phyloP scores from a whole-genome alignment of 2,888 invertebrate species.

The Trypoxylon attenuatum region DNA sequence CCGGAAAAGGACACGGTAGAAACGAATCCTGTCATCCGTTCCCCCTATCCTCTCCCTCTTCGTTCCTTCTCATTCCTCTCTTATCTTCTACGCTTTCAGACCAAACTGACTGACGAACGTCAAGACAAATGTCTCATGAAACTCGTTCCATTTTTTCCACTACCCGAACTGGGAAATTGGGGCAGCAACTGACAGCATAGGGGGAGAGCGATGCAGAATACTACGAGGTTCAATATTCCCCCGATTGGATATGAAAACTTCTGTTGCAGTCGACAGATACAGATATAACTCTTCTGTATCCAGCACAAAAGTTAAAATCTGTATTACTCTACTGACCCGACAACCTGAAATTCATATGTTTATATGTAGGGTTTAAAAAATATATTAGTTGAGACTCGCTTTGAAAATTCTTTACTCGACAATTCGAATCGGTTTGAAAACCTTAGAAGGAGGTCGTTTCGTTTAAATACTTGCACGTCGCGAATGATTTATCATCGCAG shows the following conservation, averaged over 20 bases:
- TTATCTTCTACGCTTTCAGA: constrained; percentile 51
- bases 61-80: constrained; percentile 24
- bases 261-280: too few species aligned
- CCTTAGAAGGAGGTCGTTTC: constrained; percentile 52
- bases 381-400: too few species aligned
- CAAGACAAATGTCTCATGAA: constrained; percentile 45
- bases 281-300: too few species aligned
- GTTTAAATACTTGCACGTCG: constrained; percentile 61
- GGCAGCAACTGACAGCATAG: too few species aligned
- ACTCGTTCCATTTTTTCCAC: not conserved
- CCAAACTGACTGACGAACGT: constrained; percentile 39
- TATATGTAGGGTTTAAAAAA: too few species aligned
- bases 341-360: too few species aligned
- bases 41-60: constrained; percentile 2
- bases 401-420: constrained; percentile 10
- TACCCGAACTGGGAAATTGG: too few species aligned
- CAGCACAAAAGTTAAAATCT: too few species aligned
- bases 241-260: too few species aligned
- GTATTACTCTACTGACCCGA: too few species aligned
- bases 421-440: constrained; percentile 45
- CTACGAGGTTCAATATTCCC: too few species aligned
- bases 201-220: too few species aligned
- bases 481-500: constrained; percentile 62
- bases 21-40: constrained; percentile 34
- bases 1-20: constrained; percentile 38